Base-by-base conservation (phyloP, 2,797 vertebrate genomes). In the Glossophaga mutica region DNA sequence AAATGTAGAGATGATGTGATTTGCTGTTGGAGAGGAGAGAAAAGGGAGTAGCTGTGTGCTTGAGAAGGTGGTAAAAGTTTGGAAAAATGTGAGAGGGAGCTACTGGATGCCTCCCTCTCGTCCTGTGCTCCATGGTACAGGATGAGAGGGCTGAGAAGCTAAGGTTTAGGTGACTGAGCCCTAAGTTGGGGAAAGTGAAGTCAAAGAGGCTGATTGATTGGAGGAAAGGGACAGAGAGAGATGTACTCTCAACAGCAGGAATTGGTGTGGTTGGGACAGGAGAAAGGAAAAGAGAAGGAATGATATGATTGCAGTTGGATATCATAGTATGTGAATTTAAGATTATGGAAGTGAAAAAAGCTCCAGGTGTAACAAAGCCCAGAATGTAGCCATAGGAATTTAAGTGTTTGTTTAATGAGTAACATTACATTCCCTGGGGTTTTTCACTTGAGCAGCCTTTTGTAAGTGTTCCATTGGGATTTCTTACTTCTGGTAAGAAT, bases 331-430 rank as follows among this genome's bases (percentile, higher is more conserved):
- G 6, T 6, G 34, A 76, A 32, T 70, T 84, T 68, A 67, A 76
- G 78, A 83, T 15, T 67, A 19, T 6, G 39, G 55, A 87, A 32
- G 37, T 50, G 77, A 67, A 86, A 68, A 14, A 84, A 6, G 50
- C 85, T 68, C 81, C 87, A 70, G 46, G 42, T 62, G 71, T 39
- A 57, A 34, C 34, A 57, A 90, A 70, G 39, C 52, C 59, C 52
- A 32, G 68, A 26, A 68, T 50, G 48, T 39, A 55, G 82, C 67
- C 42, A 3, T 42, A 62, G n/a, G 42, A 50, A 87, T 87, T 10
- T 74, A 82, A 71, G 50, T 55, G 44, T 78, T 93, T 89, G 65
- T 93, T 83, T 88, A 92, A 59, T 73, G 70, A 96, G 57, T 87
- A 42, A 5, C 8, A 14, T 34, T 52, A 6, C 44, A 42, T 86